phyloP scores from a whole-genome alignment of 2,888 invertebrate species.

The Prenolepis imparis region DNA sequence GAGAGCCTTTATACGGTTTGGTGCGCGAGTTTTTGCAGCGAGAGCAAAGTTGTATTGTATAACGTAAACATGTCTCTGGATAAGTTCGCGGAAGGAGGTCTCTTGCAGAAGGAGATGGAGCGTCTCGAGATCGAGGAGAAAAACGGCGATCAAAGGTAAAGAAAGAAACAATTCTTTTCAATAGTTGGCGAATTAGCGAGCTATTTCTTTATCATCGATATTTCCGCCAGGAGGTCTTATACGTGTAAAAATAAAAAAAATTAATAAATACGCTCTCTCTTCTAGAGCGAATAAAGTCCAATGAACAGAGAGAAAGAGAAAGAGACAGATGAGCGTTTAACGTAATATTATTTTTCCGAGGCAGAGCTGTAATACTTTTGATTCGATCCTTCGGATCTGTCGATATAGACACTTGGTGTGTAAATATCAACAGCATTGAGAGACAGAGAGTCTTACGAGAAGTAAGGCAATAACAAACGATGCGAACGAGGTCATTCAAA shows the following conservation, averaged over 20 bases:
- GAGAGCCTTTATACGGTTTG: conserved; percentile 54
- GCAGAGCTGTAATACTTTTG: neutral
- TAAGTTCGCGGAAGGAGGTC: conserved; percentile 82
- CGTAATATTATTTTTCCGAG: neutral
- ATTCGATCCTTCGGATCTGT: neutral
- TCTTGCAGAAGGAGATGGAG: conserved; percentile 84
- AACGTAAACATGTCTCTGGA: conserved; percentile 82
- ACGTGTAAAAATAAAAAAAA: neutral
- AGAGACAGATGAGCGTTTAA: no score
- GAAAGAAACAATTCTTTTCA: no score
- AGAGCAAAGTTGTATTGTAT: conserved; percentile 26
- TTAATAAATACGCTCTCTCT: neutral
- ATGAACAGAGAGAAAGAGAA: neutral
- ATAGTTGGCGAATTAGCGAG: no score
- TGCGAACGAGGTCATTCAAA: conserved; percentile 17
- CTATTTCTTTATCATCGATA: neutral
- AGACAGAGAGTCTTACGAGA: neutral
- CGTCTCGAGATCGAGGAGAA: conserved; percentile 85
- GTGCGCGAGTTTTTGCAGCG: conserved; percentile 62
- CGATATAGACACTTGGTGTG: neutral
- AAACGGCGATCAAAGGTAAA: conserved; percentile 84
- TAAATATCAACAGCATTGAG: neutral
- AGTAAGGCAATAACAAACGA: conserved; percentile 3
- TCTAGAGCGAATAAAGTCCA: neutral
- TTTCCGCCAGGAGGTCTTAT: neutral